A percentile compares a stretch with the other conserved stretches of the same genome.
Evolutionary conservation across 2,888 invertebrate genomes (phyloP).

Genomic region (Girardia tigrina): DNA sequence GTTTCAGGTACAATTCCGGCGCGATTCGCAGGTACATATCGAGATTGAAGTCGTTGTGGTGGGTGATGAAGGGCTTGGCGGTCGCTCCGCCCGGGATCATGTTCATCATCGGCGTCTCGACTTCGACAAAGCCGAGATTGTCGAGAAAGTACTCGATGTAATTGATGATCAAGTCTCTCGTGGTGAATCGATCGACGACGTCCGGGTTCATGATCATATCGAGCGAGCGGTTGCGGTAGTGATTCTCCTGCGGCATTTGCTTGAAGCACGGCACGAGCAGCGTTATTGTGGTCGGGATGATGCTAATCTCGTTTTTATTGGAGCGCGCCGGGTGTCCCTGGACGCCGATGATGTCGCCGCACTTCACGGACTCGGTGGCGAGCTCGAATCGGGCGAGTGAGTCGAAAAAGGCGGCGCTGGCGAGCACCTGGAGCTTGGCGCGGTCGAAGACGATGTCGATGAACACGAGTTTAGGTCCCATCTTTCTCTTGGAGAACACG

Average conservation of each 20-base stretch:
- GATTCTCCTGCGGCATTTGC: too few relatives aligned
- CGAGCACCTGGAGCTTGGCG: slow-evolving; percentile 83
- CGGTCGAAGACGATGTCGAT: slow-evolving; percentile 91
- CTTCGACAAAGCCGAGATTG: slow-evolving; percentile 76
- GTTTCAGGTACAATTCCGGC: slow-evolving; percentile 67
- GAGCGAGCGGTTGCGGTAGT: too few relatives aligned
- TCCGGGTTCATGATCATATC: slow-evolving; percentile 85
- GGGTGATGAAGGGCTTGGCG: slow-evolving; percentile 92
- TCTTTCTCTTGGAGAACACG: slow-evolving; percentile 67
- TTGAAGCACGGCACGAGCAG: slow-evolving; percentile 72
- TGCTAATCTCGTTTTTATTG: slow-evolving; percentile 69
- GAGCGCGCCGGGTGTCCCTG: slow-evolving; percentile 46
- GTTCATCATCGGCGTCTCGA: slow-evolving; percentile 99
- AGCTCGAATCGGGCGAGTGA: slow-evolving; percentile 39
- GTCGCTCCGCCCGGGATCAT: slow-evolving; percentile 96
- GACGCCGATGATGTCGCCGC: slow-evolving; percentile 83
- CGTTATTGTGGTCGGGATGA: slow-evolving; percentile 69
- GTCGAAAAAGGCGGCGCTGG: slow-evolving; percentile 60
- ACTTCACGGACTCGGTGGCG: slow-evolving; percentile 69
- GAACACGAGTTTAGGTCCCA: too few relatives aligned
- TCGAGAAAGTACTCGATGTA: slow-evolving; percentile 60
- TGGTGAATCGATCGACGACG: slow-evolving; percentile 71
- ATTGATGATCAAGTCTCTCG: slow-evolving; percentile 54
- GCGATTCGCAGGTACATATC: slow-evolving; percentile 92
- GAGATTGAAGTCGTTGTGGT: slow-evolving; percentile 95